These are phyloP conservation scores for Blomia tropicalis DNA, from an alignment of 2,888 invertebrate genomes.

Conservation along the genomic window DNA sequence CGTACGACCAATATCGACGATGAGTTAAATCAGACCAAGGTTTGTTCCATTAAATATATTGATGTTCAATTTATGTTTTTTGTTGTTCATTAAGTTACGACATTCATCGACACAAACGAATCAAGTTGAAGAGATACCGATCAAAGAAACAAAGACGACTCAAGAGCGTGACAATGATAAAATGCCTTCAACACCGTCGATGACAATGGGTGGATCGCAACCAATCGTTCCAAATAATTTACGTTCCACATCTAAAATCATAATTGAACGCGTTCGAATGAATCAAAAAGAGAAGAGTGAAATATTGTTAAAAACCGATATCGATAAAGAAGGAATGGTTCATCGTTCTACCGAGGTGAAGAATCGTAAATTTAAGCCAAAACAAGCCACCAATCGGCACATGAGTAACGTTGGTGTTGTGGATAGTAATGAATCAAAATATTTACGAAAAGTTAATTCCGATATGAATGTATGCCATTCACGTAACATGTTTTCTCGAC, in stretches of 20 bases:
- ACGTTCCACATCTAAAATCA: constrained; percentile 7
- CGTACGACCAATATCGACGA: background rate
- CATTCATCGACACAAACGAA: background rate
- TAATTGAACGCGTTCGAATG: background rate
- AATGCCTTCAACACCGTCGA: background rate
- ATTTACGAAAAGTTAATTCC: constrained; percentile 19
- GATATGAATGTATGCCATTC: constrained; percentile 14
- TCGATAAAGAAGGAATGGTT: constrained; percentile 1
- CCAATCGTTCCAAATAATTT: background rate
- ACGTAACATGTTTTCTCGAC: constrained; percentile 16
- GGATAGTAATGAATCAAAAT: background rate
- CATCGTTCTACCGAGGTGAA: constrained; percentile 4
- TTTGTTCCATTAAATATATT: background rate
- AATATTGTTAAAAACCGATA: background rate
- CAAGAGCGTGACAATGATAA: background rate
- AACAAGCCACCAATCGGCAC: background rate
- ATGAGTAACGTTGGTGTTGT: background rate
- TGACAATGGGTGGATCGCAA: too few species aligned
- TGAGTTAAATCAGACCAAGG: background rate
- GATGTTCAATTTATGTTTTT: background rate
- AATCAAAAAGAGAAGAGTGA: background rate
- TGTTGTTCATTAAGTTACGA: background rate
- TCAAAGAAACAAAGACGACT: background rate
- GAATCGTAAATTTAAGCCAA: constrained; percentile 2
- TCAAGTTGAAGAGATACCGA: background rate